Evolutionary conservation across 2,888 invertebrate species (phyloP).

Genomic region (Diploptera punctata): DNA sequence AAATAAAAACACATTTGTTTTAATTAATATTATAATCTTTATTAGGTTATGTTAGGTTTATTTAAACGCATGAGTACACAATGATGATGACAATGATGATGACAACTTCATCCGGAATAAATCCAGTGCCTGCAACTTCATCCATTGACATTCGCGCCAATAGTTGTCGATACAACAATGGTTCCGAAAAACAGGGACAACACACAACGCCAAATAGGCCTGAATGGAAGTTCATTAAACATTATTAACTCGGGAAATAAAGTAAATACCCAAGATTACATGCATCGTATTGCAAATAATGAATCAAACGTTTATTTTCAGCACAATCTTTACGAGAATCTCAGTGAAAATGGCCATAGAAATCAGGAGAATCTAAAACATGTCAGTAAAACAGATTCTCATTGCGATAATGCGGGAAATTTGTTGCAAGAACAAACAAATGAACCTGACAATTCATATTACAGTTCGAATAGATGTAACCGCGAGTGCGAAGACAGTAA

Average conservation of each 20-base stretch:
- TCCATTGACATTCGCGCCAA: background rate
- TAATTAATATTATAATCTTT: too few species aligned
- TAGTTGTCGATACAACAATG: constrained; percentile 7
- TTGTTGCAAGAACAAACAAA: background rate
- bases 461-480: background rate
- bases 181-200: background rate
- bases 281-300: background rate
- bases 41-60: too few species aligned
- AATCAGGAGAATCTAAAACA: background rate
- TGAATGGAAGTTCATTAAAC: background rate
- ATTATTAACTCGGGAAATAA: background rate
- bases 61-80: too few species aligned
- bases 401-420: background rate
- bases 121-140: background rate
- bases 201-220: background rate
- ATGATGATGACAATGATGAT: constrained; percentile 7
- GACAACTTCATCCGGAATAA: background rate
- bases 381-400: background rate
- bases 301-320: background rate
- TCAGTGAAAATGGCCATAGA: background rate
- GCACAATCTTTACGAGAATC: background rate
- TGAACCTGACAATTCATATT: background rate
- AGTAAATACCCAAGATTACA: background rate
- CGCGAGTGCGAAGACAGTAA: background rate
- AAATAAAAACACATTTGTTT: too few species aligned